Evolutionary conservation across 2,797 vertebrate species (phyloP), one percentile per base, ranked within the genome.

Genomic region (Oophaga sylvatica): DNA sequence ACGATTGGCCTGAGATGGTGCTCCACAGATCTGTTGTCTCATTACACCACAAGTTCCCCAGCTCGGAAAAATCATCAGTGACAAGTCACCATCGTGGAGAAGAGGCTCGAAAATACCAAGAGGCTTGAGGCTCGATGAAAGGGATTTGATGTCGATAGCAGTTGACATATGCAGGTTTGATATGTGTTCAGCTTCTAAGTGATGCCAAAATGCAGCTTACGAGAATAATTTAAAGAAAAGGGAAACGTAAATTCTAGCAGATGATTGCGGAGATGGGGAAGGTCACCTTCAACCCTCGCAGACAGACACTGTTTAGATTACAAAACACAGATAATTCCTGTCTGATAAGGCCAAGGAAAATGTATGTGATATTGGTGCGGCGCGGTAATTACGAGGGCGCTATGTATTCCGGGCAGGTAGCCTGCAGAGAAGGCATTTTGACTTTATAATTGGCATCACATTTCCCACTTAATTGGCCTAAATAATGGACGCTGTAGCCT

Each of bases 61-160:
- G 90, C 87, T 92, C 89, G 92, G 93, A 92, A 94, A 94, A 95
- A 97, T 95, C 95, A 95, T 92, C 94, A 93, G 92, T 95, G 96
- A 97, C 95, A 96, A 95, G 92, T 92, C 95, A 95, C 94, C 96
- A 96, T 95, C 93, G 91, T 89, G 65, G 90, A 90, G 92, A 92
- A 87, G 91, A 87, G 88, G 35, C 93, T 92, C 91, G 93, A 90
- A 53, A 94, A 93, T 31, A 70, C 90, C 88, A 90, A 90, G 89
- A 91, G 91, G 90, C 89, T 88, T 83, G 45, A 83, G 83, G 91
- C 92, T 92, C 88, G 87, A 93, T 94, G 94, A 93, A 94, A 95
- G 92, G 90, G 92, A 90, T 95, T 96, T 96, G 96, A 96, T 90
- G 93, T 90, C 93, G 90, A 96, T 93, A 91, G 94, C 91, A 93